Evolutionary conservation across 2,888 invertebrate genomes (phyloP), one percentile per base, ranked within the genome.

Genomic region (Ptilodon capucinus): DNA sequence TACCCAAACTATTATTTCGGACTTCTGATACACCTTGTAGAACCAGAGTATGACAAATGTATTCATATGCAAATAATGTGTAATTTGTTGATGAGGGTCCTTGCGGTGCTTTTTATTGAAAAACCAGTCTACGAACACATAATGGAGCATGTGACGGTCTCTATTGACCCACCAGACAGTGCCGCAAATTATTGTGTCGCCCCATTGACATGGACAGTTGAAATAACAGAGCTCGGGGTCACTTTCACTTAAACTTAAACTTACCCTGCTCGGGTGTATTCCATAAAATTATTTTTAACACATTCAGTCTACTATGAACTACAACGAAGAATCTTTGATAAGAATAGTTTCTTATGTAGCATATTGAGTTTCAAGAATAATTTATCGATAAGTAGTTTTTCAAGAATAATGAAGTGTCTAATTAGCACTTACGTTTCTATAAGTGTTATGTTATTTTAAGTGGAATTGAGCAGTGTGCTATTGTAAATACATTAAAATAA

Each of bases 11-110:
- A n/a, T n/a, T n/a, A n/a, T n/a, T n/a, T n/a, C n/a, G n/a, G n/a
- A n/a, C n/a, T n/a, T n/a, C n/a, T n/a, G n/a, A n/a, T n/a, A 74
- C 72, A 79, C 74, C 81, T 86, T 80, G 78, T 77, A 71, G 51
- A 57, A 62, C 73, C 70, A 74, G 76, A 76, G 68, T 81, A 76
- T 64, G 74, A 68, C 68, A 72, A 68, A 65, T 48, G 56, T 57
- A 82, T 91, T 90, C 71, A 86, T 78, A 91, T 91, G 89, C 75
- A 76, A 90, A 91, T 91, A 54, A 71, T 84, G 84, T 90, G 83
- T 90, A 90, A 90, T 91, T 91, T 91, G 88, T 89, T 89, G 86
- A 87, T 89, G 86, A 90, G 91, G 91, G 90, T 87, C 79, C 79
- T 86, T 89, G 89, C 81, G 86, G 86, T 86, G 76, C 79, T 76